Percentiles rank a stretch among this genome's conserved stretches.
These are phyloP conservation scores for Patiria miniata DNA, from an alignment of 35 echinoderm and acorn worm species.

Conservation along the genomic window DNA sequence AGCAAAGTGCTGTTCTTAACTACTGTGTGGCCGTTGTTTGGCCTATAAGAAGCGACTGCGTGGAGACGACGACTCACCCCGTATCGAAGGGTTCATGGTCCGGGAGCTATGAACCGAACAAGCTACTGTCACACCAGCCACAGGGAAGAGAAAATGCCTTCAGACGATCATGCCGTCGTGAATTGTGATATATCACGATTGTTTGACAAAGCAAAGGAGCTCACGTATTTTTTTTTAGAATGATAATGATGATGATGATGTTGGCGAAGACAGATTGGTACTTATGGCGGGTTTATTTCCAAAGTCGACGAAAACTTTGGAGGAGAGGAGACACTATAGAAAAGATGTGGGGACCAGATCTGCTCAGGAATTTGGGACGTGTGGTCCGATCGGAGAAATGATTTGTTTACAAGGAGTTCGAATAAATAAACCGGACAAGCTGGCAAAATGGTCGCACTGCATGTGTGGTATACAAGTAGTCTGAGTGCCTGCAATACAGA, in stretches of 20 bases:
- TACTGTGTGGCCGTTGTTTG: no score
- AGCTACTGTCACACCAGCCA: no score
- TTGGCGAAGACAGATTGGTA: neutral
- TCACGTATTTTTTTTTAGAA: neutral
- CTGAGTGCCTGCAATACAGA: no score
- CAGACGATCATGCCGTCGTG: no score
- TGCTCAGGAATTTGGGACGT: neutral
- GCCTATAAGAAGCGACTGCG: no score
- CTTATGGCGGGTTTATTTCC: neutral
- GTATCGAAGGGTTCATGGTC: no score
- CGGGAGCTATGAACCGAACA: no score
- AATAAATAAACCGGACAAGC: conserved; percentile 19
- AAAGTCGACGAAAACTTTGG: neutral
- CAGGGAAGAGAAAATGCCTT: no score
- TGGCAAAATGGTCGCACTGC: neutral
- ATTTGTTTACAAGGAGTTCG: neutral
- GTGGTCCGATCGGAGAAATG: neutral
- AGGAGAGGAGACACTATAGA: neutral
- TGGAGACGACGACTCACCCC: no score
- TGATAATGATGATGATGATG: conserved; percentile 25
- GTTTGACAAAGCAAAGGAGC: neutral
- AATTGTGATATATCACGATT: conserved; percentile 11
- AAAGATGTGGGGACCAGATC: neutral
- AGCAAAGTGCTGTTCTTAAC: no score
- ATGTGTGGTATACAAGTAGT: no score